A percentile compares a stretch with the other conserved stretches of the same genome.
Conservation (phyloP, 2,113 vertebrate genomes). For the Boulengeromyrus knoepffleri region DNA sequence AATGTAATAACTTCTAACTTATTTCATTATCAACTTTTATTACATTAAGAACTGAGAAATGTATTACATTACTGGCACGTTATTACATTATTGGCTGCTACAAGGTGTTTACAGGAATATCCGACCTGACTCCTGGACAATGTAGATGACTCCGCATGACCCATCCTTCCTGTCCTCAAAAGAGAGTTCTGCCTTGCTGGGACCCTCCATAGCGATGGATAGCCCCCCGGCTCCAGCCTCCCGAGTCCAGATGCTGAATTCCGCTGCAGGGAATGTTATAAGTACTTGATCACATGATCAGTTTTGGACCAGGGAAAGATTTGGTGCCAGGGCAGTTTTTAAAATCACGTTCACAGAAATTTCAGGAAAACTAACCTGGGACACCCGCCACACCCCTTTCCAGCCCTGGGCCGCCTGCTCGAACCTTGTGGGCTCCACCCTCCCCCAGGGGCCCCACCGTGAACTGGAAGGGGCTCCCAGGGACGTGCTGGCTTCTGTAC, state of each 20-base stretch:
- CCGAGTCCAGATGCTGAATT: slow-evolving; percentile 90
- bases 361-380: slow-evolving; percentile 56
- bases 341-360: not conserved
- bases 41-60: not conserved
- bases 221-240: slow-evolving; percentile 87
- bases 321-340: not conserved
- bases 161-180: slow-evolving; percentile 91
- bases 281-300: not conserved
- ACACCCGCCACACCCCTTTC: slow-evolving; percentile 77
- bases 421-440: slow-evolving; percentile 81
- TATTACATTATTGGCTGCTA: not conserved
- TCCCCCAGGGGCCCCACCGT: slow-evolving; percentile 83
- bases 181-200: slow-evolving; percentile 86
- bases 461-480: slow-evolving; percentile 89
- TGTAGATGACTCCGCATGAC: slow-evolving; percentile 81
- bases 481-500: slow-evolving; percentile 84
- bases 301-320: not conserved
- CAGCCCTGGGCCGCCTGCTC: slow-evolving; percentile 78
- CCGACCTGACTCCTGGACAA: slow-evolving; percentile 82
- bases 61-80: not conserved
- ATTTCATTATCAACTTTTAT: not conserved
- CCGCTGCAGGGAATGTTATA: slow-evolving; percentile 52
- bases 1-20: not conserved
- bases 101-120: not conserved
- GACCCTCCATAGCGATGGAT: slow-evolving; percentile 83